Conservation (phyloP, 2,888 invertebrate species). For the Bhutanitis thaidina region DNA sequence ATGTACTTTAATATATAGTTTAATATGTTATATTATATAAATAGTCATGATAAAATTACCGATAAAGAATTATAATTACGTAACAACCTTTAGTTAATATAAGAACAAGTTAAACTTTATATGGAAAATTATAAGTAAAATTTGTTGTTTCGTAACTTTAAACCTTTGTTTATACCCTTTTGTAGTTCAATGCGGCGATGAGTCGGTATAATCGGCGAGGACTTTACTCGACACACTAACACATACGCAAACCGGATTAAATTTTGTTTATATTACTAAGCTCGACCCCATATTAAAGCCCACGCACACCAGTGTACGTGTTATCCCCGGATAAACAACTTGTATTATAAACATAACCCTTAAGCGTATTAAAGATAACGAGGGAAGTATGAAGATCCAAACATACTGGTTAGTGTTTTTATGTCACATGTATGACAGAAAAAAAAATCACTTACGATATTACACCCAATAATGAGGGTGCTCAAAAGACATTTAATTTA, state of each 20-base stretch:
- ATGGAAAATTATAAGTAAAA: slow-evolving; percentile 21
- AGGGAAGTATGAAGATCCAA: slow-evolving; percentile 9
- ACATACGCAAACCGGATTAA: slow-evolving; percentile 18
- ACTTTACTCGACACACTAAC: slow-evolving; percentile 27
- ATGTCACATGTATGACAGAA: slow-evolving; percentile 16
- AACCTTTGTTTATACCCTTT: slow-evolving; percentile 38
- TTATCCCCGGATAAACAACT: slow-evolving; percentile 34
- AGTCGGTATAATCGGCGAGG: slow-evolving; percentile 17
- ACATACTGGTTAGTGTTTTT: slow-evolving; percentile 6
- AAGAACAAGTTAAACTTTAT: slow-evolving; percentile 10
- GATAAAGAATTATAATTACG: too few relatives aligned
- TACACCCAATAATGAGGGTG: too few relatives aligned
- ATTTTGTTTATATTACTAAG: slow-evolving; percentile 51
- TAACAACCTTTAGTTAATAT: too few relatives aligned
- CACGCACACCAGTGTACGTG: slow-evolving; percentile 43
- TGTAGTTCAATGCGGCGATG: slow-evolving; percentile 32
- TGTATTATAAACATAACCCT: slow-evolving; percentile 27
- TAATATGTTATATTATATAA: too few relatives aligned
- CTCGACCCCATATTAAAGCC: slow-evolving; percentile 44
- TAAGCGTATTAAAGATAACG: slow-evolving; percentile 21
- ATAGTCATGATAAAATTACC: too few relatives aligned
- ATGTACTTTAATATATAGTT: too few relatives aligned
- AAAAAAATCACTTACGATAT: too few relatives aligned
- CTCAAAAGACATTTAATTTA: too few relatives aligned
- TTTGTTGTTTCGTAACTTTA: slow-evolving; percentile 26